Evolutionary conservation across 2,888 invertebrate species (phyloP), one percentile per base, ranked within the genome.

Genomic region (Marronus borbonicus): DNA sequence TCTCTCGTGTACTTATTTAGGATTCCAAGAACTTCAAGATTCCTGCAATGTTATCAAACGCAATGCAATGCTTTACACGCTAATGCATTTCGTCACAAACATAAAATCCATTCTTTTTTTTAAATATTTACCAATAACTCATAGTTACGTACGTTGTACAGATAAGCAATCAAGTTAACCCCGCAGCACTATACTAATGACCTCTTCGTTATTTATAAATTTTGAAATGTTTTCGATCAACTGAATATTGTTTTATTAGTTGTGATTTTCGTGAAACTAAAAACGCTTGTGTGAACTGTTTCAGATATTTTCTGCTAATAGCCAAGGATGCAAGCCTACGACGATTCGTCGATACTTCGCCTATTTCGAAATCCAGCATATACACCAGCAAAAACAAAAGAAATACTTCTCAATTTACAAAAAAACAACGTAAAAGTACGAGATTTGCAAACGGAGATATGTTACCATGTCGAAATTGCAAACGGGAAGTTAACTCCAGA

Each of bases 401-500:
- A 92, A 85, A 90, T 92, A 79, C 86, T 93, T 55, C 87, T 87
- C 50, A 92, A 91, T 84, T 86, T 94, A 79, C 90, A 90, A 85
- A 82, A 84, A 62, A 84, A 84, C 76, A 89, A 90, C 84, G 69
- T 84, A 24, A 87, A 90, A 80, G 88, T 94, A n/a, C 86, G 83
- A 58, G 85, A 89, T 50, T 82, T 95, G 20, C 90, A 93, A 77
- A 93, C 94, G 5, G 97, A 97, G 89, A 89, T 93, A 81, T 97
- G 97, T 89, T 97, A 93, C 88, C 94, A 97, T 87, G 91, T 97
- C 78, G 94, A 95, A 87, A 88, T 92, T 31, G 86, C 90, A 78
- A 88, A 89, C 52, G 88, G 90, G 78, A 87, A 88, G 81, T 88
- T 95, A 58, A 90, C 89, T 58, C 87, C 90, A 39, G 90, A 92